Base-by-base conservation (phyloP, 2,797 vertebrate genomes). In the Xenops minutus region DNA sequence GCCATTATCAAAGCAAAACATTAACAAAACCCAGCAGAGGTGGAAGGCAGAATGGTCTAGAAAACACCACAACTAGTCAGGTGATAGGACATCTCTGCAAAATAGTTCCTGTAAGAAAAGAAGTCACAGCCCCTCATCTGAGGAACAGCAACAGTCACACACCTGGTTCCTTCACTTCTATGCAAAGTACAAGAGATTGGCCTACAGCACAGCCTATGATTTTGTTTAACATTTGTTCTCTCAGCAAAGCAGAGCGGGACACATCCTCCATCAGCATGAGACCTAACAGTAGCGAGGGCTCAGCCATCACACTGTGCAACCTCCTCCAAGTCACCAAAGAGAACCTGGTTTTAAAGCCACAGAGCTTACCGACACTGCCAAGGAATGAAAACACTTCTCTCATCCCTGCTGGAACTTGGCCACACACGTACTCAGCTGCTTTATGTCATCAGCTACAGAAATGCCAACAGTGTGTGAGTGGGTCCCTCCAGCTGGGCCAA, bases 31-130 rank as follows among this genome's bases (percentile, higher is more conserved):
- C 15, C 27, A 67, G 59, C 22, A 52, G 0, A 19, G 3, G 30
- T 15, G 26, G 58, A 29, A 72, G 59, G 54, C 4, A 51, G 12
- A 77, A 66, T 7, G 11, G 23, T 55, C 36, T 12, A n/a, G 27
- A 10, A 49, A 66, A 34, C 12, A 37, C 34, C 43, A 10, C 1
- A 3, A 21, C 26, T 18, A 51, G 10, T 3, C 29, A 12, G 10
- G 13, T 2, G 19, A 15, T 1, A 3, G 12, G 10, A 83, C 51
- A 54, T 8, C 24, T 12, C 27, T 23, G 34, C 39, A 26, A 19
- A 2, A 26, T 0, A 0, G 72, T 5, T 51, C 32, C 9, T 0
- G 4, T 4, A 4, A 22, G 1, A 15, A 27, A 48, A 71, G 51
- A 54, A 37, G 39, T 10, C 37, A 5, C n/a, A 41, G 71, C 19